phyloP scores from a whole-genome alignment of 2,888 invertebrate species.

The Hylaea fasciaria region DNA sequence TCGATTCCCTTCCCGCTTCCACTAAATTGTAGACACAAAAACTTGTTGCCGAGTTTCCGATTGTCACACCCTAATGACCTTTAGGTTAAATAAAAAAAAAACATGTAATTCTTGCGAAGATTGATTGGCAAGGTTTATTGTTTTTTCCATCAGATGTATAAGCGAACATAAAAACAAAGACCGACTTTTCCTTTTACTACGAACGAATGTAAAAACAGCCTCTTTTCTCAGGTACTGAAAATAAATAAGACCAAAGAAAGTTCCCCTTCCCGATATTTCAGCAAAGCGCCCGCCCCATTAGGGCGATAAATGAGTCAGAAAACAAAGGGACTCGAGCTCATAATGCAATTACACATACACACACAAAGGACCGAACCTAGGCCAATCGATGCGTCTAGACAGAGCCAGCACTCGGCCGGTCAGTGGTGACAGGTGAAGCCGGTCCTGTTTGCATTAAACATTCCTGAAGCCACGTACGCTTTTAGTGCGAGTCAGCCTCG shows the following conservation, averaged over 20 bases:
- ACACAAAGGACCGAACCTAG: constrained; percentile 56
- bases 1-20: no score
- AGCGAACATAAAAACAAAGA: no score
- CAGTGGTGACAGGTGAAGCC: constrained; percentile 32
- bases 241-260: constrained; percentile 18
- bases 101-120: no score
- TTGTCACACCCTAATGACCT: no score
- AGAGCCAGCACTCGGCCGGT: constrained; percentile 45
- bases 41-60: no score
- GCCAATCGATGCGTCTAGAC: constrained; percentile 82
- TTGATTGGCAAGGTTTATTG: no score
- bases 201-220: neutral
- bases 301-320: constrained; percentile 47
- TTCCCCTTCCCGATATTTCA: constrained; percentile 11
- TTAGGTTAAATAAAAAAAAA: no score
- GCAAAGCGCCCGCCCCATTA: constrained; percentile 26
- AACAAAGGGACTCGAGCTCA: constrained; percentile 48
- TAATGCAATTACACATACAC: constrained; percentile 61
- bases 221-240: constrained; percentile 3
- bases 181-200: neutral
- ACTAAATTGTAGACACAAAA: no score
- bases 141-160: no score
- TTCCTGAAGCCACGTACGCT: constrained; percentile 29
- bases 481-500: neutral
- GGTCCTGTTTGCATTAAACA: constrained; percentile 50